Evolutionary conservation across 2,888 invertebrate genomes (phyloP).

Genomic region (Melipona bicolor): DNA sequence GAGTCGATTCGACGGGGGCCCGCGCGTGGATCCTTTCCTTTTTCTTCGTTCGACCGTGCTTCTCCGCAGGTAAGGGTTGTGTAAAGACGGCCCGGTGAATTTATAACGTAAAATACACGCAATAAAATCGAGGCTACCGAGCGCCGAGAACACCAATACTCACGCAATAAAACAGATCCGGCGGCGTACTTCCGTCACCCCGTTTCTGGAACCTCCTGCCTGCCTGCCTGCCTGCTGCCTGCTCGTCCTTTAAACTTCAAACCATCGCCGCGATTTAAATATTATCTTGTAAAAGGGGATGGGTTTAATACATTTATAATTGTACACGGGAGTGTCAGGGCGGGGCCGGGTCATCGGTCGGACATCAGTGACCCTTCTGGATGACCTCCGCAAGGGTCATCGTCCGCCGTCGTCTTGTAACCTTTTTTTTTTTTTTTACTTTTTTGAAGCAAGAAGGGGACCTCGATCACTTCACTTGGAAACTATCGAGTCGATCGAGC

Average conservation of each 20-base stretch:
- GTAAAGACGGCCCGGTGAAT: slow-evolving; percentile 66
- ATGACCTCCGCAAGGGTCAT: slow-evolving; percentile 75
- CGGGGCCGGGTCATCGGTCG: slow-evolving; percentile 82
- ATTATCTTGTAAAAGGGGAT: slow-evolving; percentile 79
- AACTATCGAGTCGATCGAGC: slow-evolving; percentile 71
- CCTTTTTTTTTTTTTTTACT: slow-evolving; percentile 41
- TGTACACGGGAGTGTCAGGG: slow-evolving; percentile 78
- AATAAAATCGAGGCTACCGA: slow-evolving; percentile 76
- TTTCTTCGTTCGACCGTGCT: slow-evolving; percentile 7
- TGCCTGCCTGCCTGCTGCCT: slow-evolving; percentile 31
- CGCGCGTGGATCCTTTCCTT: slow-evolving; percentile 44
- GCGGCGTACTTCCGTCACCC: slow-evolving; percentile 51
- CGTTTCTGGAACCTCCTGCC: slow-evolving; percentile 35
- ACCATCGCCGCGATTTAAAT: slow-evolving; percentile 78
- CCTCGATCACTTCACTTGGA: slow-evolving; percentile 67
- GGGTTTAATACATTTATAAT: slow-evolving; percentile 83
- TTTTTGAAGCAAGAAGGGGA: slow-evolving; percentile 14
- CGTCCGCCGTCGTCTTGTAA: slow-evolving; percentile 69
- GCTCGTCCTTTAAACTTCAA: slow-evolving; percentile 68
- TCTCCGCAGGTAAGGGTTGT: slow-evolving; percentile 57
- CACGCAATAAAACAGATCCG: slow-evolving; percentile 76
- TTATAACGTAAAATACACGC: slow-evolving; percentile 83
- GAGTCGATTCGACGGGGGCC: not conserved
- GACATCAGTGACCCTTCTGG: slow-evolving; percentile 81
- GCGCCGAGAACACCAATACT: slow-evolving; percentile 60